These are phyloP conservation scores for Dipodomys merriami DNA, from an alignment of 2,113 vertebrate species.

Conservation along the genomic window DNA sequence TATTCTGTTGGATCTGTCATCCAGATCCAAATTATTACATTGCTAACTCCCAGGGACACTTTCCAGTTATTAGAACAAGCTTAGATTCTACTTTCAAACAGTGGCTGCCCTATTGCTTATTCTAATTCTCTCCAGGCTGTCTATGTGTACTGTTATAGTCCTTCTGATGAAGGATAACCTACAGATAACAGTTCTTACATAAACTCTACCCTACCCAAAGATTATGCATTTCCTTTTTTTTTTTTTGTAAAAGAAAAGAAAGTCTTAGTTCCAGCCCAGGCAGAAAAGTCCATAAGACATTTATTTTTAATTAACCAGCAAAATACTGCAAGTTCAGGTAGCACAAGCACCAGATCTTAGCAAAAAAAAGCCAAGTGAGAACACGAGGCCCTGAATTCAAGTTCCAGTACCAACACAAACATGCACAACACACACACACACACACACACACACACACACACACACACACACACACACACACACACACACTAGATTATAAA, in stretches of 20 bases:
- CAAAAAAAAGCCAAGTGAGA: too few species aligned
- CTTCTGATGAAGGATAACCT: neutral
- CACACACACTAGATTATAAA: neutral
- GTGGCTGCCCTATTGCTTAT: neutral
- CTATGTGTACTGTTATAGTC: neutral
- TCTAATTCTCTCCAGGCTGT: neutral
- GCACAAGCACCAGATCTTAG: too few species aligned
- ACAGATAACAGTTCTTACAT: neutral
- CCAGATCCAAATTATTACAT: neutral
- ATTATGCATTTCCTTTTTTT: neutral
- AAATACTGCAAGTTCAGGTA: too few species aligned
- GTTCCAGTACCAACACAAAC: too few species aligned
- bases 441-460: too few species aligned
- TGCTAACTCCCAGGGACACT: neutral
- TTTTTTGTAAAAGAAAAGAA: too few species aligned
- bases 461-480: too few species aligned
- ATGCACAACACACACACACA: too few species aligned
- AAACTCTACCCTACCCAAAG: neutral
- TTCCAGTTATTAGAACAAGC: neutral
- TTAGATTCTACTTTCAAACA: neutral
- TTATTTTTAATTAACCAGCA: too few species aligned
- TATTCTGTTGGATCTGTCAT: neutral
- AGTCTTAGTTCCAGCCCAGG: too few species aligned
- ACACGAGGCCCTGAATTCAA: too few species aligned
- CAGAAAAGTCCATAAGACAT: too few species aligned